Evolutionary conservation across 1,140 invertebrate species (phyloP).

Genomic region (Drosophila mayri): DNA sequence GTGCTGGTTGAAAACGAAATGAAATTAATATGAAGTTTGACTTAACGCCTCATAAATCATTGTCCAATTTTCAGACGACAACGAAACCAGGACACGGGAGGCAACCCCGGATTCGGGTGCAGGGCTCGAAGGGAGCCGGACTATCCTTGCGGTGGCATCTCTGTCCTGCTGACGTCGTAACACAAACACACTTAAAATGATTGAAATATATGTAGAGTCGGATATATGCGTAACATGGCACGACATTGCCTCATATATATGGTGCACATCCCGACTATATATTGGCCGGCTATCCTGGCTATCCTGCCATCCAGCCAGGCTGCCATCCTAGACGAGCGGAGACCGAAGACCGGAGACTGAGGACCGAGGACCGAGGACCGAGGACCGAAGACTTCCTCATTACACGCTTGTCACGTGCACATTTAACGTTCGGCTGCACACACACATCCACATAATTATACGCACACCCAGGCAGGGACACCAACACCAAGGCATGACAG

Average conservation of each 20-base stretch:
- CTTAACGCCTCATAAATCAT: conserved; percentile 83
- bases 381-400: conserved; percentile 77
- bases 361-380: conserved; percentile 64
- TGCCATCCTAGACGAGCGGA: conserved; percentile 40
- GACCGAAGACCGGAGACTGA: conserved; percentile 70
- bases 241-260: conserved; percentile 53
- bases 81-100: conserved; percentile 42
- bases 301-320: conserved; percentile 14
- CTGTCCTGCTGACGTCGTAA: conserved; percentile 65
- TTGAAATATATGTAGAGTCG: conserved; percentile 75
- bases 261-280: conserved; percentile 43
- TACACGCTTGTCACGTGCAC: conserved; percentile 80
- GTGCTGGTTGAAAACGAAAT: conserved; percentile 69
- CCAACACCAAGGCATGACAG: conserved; percentile 55
- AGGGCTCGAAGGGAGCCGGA: conserved; percentile 6
- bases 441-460: conserved; percentile 68
- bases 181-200: conserved; percentile 81
- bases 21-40: conserved; percentile 81
- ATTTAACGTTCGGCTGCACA: conserved; percentile 78
- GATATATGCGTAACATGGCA: conserved; percentile 71
- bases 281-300: conserved; percentile 44
- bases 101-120: neutral
- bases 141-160: conserved; percentile 56
- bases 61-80: conserved; percentile 73
- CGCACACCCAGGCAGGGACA: conserved; percentile 39